A percentile compares a stretch with the other conserved stretches of the same genome.
Conservation (phyloP, 2,888 invertebrate species). For the Hemicrepidius hirtus region DNA sequence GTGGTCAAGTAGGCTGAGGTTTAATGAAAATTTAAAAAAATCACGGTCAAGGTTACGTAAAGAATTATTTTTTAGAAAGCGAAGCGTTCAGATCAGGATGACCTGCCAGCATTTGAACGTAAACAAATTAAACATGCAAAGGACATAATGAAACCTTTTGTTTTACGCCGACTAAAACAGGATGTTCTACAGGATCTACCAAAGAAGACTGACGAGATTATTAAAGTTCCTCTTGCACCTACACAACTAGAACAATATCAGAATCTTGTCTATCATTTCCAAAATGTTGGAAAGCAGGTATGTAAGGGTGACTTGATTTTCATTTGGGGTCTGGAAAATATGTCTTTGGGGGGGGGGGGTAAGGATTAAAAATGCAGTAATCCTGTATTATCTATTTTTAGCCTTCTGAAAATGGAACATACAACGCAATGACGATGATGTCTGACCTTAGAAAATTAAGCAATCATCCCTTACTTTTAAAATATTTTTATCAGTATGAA, state of each 20-base stretch:
- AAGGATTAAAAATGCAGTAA: too few relatives aligned
- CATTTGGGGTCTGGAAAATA: too few relatives aligned
- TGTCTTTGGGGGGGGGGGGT: too few relatives aligned
- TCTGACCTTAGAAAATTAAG: constrained; percentile 95
- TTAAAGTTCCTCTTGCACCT: constrained; percentile 80
- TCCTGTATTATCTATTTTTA: constrained; percentile 67
- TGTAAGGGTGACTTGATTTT: background rate
- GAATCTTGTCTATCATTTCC: constrained; percentile 81
- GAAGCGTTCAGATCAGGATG: constrained; percentile 74
- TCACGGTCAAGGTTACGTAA: too few relatives aligned
- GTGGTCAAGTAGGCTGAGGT: too few relatives aligned
- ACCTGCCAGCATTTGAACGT: constrained; percentile 87
- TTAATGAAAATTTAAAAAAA: constrained; percentile 40
- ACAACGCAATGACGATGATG: constrained; percentile 86
- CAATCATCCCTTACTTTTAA: constrained; percentile 92
- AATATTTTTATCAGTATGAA: constrained; percentile 82
- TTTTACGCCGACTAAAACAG: constrained; percentile 89
- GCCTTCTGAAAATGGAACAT: constrained; percentile 72
- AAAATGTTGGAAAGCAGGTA: constrained; percentile 72
- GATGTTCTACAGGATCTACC: constrained; percentile 93
- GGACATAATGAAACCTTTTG: constrained; percentile 96
- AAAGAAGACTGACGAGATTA: constrained; percentile 83
- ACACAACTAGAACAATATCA: constrained; percentile 86
- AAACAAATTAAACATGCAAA: constrained; percentile 95
- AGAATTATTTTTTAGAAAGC: constrained; percentile 75